Conservation (phyloP, 2,797 vertebrate species). For the Todus mexicanus region DNA sequence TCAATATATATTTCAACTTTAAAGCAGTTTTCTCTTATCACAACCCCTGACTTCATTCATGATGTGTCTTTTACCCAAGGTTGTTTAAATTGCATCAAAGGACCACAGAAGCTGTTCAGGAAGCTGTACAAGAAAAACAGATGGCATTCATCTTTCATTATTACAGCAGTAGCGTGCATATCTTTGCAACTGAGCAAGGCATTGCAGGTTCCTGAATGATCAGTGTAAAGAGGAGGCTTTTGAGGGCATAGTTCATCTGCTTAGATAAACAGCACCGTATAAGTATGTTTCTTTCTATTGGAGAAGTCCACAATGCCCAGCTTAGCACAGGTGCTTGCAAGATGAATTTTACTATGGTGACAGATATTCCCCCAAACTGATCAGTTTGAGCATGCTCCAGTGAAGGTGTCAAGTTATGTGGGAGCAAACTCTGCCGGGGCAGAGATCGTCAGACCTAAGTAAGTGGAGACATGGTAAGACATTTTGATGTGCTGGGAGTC, state of each 20-base stretch:
- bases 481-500: background rate
- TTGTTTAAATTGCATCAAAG: background rate
- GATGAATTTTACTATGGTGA: background rate
- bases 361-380: background rate
- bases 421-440: background rate
- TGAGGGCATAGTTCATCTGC: background rate
- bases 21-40: background rate
- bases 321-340: background rate
- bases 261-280: background rate
- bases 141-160: background rate
- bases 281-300: background rate
- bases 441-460: background rate
- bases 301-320: background rate
- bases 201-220: background rate
- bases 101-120: background rate
- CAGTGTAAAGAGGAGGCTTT: background rate
- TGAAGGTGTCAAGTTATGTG: background rate
- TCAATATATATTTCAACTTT: background rate
- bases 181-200: background rate
- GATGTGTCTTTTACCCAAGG: background rate
- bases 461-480: background rate
- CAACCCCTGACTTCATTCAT: background rate
- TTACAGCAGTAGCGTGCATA: background rate
- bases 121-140: background rate
- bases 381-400: accelerated